phyloP scores from a whole-genome alignment of 2,888 invertebrate genomes.

The Orthosia incerta region DNA sequence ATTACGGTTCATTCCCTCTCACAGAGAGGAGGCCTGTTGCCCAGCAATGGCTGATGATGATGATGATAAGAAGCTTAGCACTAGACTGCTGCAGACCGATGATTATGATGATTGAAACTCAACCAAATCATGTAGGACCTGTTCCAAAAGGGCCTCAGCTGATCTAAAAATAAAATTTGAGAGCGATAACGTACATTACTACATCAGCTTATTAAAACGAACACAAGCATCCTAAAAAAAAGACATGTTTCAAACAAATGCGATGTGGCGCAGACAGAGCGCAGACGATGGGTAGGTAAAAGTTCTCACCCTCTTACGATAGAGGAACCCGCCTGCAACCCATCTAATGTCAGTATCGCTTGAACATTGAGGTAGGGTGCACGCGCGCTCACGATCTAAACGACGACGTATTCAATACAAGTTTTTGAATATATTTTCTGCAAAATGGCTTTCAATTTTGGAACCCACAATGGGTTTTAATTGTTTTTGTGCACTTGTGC shows the following conservation, averaged over 20 bases:
- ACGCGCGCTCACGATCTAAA: background rate
- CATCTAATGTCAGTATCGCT: constrained; percentile 10
- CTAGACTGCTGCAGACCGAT: background rate
- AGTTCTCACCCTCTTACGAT: constrained; percentile 16
- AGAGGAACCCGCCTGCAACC: background rate
- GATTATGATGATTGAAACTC: background rate
- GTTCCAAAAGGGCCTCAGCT: background rate
- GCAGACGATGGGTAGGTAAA: constrained; percentile 38
- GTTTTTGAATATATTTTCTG: background rate
- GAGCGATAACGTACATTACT: background rate
- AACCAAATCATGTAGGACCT: background rate
- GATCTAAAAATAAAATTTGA: background rate
- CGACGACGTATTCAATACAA: constrained; percentile 5
- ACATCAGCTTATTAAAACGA: too few species aligned
- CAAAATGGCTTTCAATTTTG: background rate
- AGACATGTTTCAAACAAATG: background rate
- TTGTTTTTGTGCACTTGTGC: background rate
- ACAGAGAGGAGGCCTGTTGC: too few species aligned
- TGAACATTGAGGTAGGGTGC: background rate
- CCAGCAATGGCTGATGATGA: too few species aligned
- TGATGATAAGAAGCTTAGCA: too few species aligned
- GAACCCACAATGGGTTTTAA: too few species aligned
- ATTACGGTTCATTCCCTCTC: too few species aligned
- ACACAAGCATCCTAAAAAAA: background rate
- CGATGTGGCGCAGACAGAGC: constrained; percentile 30